These are phyloP conservation scores for Sinhomidia bicolor DNA, from an alignment of 2,888 invertebrate species.

Conservation along the genomic window DNA sequence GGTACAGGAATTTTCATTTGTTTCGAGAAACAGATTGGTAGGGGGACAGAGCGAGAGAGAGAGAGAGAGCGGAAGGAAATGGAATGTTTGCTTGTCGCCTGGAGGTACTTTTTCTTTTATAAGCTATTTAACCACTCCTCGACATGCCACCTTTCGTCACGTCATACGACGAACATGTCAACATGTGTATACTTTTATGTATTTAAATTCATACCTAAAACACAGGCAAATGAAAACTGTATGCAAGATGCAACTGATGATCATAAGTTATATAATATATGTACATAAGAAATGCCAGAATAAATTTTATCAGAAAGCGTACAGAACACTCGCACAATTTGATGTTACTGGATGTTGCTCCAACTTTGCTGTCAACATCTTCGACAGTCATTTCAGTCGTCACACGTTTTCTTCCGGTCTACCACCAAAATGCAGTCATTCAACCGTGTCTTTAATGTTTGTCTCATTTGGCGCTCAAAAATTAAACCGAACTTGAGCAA, in stretches of 20 bases:
- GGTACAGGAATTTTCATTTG: slow-evolving; percentile 11
- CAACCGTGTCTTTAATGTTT: slow-evolving; percentile 33
- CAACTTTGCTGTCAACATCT: slow-evolving; percentile 14
- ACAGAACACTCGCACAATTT: not conserved
- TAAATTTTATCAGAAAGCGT: slow-evolving; percentile 15
- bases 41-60: not conserved
- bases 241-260: not conserved
- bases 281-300: slow-evolving; percentile 11
- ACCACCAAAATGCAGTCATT: slow-evolving; percentile 15
- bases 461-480: slow-evolving; percentile 37
- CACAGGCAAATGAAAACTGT: not conserved
- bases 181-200: slow-evolving; percentile 13
- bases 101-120: slow-evolving; percentile 51
- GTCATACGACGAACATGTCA: slow-evolving; percentile 38
- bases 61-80: slow-evolving; percentile 36
- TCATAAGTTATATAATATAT: slow-evolving; percentile 4
- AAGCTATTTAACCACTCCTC: slow-evolving; percentile 44
- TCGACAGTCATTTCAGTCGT: slow-evolving; percentile 29
- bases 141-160: slow-evolving; percentile 3
- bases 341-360: not conserved
- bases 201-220: not conserved
- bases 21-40: not conserved
- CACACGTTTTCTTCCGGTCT: slow-evolving; percentile 46
- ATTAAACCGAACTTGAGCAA: slow-evolving; percentile 21
- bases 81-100: slow-evolving; percentile 59